Base-by-base conservation (phyloP, 2,797 vertebrate species). In the Alexandromys oeconomus region DNA sequence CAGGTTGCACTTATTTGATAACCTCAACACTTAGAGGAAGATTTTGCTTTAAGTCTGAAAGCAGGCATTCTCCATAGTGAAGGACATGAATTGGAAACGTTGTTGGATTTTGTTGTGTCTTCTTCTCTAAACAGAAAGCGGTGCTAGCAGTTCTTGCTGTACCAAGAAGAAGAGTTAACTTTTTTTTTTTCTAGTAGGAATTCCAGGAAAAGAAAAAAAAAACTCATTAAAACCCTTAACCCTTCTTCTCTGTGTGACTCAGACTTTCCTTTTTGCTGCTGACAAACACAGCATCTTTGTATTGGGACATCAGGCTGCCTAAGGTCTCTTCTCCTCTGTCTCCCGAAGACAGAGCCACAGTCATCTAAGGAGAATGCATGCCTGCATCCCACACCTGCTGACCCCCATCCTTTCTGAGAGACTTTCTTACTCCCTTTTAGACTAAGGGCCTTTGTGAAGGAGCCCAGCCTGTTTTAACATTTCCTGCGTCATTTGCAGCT, bases 351-450 rank as follows among this genome's bases (percentile, higher is more conserved):
- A 94, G 95, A 86, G 46, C 92, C 92, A 1, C 86, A 73, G 89
- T 93, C 95, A 97, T 67, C 34, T 96, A 79, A 96, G 54, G 82
- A 81, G 95, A 98, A 95, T 7, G 25, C 84, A 67, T 34, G 77
- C 31, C 31, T 94, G 89, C 43, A 94, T 25, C 74, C 88, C 97
- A 97, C 98, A 98, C 98, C 98, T 98, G 98, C 91, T 98, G 90
- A 93, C 71, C 46, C 46, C 51, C 43, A 57, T 92, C 73, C 92
- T 97, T 96, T 97, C 91, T 81, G 61, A 31, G 89, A 87, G 54
- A 17, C 57, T 88, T 92, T 89, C 80, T 96, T 84, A 85, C 48
- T 78, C 51, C 89, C 37, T 48, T 80, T 76, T 74, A 77, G 37
- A 95, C 81, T 96, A 25, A 92, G 97, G 91, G 80, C 67, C 91